Percentiles rank a stretch among this genome's conserved stretches.
phyloP scores from a whole-genome alignment of 2,113 vertebrate species.

The Stomatorhinus ivindoensis region DNA sequence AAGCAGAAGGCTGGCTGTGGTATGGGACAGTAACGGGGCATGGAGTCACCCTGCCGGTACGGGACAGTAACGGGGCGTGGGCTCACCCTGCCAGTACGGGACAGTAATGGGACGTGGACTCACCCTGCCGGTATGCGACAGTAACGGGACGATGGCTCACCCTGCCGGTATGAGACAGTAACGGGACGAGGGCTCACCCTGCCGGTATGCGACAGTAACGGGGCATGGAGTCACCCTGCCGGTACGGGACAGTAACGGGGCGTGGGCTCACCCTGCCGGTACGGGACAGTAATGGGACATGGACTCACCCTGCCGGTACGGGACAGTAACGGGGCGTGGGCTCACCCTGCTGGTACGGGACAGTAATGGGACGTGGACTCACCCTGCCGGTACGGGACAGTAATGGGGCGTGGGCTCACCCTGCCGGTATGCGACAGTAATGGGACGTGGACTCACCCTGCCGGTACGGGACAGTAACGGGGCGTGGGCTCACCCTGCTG shows the following conservation, averaged over 20 bases:
- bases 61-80: slow-evolving; percentile 35
- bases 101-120: not conserved
- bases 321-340: too few species aligned
- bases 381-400: too few species aligned
- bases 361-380: too few species aligned
- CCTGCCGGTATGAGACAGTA: not conserved
- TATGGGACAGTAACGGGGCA: not conserved
- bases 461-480: not conserved
- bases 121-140: not conserved
- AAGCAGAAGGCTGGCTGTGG: not conserved
- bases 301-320: too few species aligned
- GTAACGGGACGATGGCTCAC: not conserved
- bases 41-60: slow-evolving; percentile 1
- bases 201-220: not conserved
- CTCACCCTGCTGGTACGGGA: too few species aligned
- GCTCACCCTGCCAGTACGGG: slow-evolving; percentile 13
- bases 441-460: too few species aligned
- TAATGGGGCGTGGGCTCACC: too few species aligned
- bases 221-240: too few species aligned
- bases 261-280: slow-evolving; percentile 24
- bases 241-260: not conserved
- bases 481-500: not conserved
- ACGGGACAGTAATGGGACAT: too few species aligned
- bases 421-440: too few species aligned
- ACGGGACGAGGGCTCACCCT: not conserved